Evolutionary conservation across 2,888 invertebrate species (phyloP), one percentile per base, ranked within the genome.

Genomic region (Dyspetes luteomarginatus): DNA sequence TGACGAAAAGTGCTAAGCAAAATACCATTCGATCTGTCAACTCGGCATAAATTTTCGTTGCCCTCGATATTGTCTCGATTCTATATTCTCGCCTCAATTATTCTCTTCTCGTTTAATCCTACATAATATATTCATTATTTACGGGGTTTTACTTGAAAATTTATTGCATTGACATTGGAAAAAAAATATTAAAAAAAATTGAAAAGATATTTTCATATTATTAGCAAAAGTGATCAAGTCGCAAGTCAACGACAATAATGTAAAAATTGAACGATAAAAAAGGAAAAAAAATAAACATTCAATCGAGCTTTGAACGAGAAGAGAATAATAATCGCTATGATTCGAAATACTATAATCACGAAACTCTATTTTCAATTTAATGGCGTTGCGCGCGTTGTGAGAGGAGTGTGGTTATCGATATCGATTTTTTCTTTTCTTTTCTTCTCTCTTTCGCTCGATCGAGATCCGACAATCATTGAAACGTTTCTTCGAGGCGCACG

Each of bases 21-120:
- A 89, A 86, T 82, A 82, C 81, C 69, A 78, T 81, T 78, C 78
- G 82, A 88, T 88, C 84, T 78, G 86, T 81, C 65, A 71, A 84
- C 82, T 82, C 82, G 55, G 68, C 84, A 68, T 5, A 48, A 80
- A 77, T 78, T 45, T 55, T 45, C 15, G 9, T 17, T 7, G 15
- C 43, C 26, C n/a, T 43, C 43, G 15, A 1, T 41, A 12, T 12
- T 4, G 9, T 43, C 36, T 9, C 12, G 9, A 4, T 36, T n/a
- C 36, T 12, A 2, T 7, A 36, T 7, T 0, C 36, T 48, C 69
- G 28, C 50, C 15, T 2, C 2, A 64, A 71, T 75, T 43, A 15
- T 74, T 36, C 15, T 9, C 15, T n/a, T n/a, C 9, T 55, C 28
- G 12, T 22, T 52, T 43, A n/a, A n/a, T n/a, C n/a, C n/a, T n/a